phyloP scores from a whole-genome alignment of 1,140 invertebrate species.

The Bathynomus jamesi region DNA sequence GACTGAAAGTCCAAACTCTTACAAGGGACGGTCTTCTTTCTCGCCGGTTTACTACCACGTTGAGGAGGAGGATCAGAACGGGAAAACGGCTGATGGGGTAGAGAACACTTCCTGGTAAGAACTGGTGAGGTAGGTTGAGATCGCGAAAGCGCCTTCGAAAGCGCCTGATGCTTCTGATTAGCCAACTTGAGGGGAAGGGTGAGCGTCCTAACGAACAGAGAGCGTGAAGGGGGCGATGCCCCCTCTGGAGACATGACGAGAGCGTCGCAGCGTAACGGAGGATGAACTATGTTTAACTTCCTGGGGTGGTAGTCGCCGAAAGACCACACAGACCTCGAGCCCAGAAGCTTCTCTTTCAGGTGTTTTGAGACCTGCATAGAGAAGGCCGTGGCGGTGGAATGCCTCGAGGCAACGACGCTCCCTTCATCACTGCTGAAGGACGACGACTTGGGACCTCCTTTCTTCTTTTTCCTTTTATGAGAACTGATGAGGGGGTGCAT shows the following conservation, averaged over 20 bases:
- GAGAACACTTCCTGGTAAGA: conserved; percentile 20
- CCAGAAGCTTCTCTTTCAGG: neutral
- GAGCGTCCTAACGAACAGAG: conserved; percentile 31
- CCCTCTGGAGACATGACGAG: neutral
- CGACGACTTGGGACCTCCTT: neutral
- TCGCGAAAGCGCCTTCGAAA: conserved; percentile 31
- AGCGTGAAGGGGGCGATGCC: neutral
- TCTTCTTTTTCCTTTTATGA: neutral
- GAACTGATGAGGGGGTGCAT: neutral
- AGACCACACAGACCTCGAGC: neutral
- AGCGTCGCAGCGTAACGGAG: neutral
- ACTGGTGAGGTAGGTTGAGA: conserved; percentile 34
- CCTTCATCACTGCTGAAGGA: neutral
- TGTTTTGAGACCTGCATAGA: neutral
- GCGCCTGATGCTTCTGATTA: conserved; percentile 26
- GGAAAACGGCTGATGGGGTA: neutral
- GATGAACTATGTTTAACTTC: conserved; percentile 5
- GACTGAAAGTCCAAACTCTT: neutral
- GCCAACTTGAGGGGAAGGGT: conserved; percentile 35
- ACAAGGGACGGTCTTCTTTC: neutral
- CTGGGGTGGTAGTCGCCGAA: neutral
- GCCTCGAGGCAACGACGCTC: neutral
- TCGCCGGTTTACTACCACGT: conserved; percentile 4
- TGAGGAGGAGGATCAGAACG: neutral
- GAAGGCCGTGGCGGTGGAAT: neutral